Evolutionary conservation across 2,888 invertebrate species (phyloP).

Genomic region (Drosophila paranaensis): DNA sequence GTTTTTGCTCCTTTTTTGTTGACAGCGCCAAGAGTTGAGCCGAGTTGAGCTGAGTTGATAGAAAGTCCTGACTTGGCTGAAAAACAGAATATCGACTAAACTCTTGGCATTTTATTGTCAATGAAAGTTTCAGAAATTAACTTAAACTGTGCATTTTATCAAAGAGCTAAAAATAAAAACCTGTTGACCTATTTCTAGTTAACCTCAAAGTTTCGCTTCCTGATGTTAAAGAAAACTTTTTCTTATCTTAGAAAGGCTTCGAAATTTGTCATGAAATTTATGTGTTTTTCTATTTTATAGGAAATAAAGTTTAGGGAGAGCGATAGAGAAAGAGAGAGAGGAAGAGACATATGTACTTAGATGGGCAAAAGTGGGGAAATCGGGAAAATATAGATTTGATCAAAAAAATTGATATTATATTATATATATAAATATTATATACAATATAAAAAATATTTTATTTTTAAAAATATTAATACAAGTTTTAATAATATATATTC

Average conservation of each 20-base stretch:
- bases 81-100: conserved; percentile 10
- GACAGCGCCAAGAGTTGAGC: conserved; percentile 8
- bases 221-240: neutral
- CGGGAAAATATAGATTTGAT: too few relatives aligned
- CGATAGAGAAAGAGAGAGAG: too few relatives aligned
- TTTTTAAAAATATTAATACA: too few relatives aligned
- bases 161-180: neutral
- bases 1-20: conserved; percentile 37
- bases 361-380: neutral
- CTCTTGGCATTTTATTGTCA: conserved; percentile 31
- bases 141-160: conserved; percentile 23
- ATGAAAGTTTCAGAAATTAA: conserved; percentile 29
- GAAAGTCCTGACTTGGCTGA: conserved; percentile 20
- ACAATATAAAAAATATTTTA: too few relatives aligned
- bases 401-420: too few relatives aligned
- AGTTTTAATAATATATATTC: too few relatives aligned
- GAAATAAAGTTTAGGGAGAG: neutral
- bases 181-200: conserved; percentile 30
- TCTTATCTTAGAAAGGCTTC: neutral
- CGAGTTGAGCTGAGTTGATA: conserved; percentile 17
- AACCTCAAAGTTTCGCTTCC: conserved; percentile 9
- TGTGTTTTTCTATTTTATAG: neutral
- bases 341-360: too few relatives aligned
- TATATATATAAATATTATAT: too few relatives aligned
- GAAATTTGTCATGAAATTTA: neutral